Conservation (phyloP, 2,113 vertebrate species). For the Chrysemys picta region DNA sequence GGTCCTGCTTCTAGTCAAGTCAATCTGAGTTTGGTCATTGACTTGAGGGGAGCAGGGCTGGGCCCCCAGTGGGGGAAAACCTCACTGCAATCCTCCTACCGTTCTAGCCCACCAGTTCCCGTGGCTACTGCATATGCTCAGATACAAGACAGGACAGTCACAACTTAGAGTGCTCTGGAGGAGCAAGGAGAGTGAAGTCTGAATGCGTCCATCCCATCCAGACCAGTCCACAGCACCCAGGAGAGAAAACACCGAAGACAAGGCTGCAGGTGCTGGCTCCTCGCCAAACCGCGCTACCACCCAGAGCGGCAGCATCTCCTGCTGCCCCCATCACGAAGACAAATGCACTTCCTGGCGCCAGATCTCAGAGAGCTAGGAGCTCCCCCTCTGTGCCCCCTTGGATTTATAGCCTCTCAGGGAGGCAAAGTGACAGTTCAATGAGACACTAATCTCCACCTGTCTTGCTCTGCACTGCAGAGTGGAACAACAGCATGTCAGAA, state of each 20-base stretch:
- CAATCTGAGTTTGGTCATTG: background rate
- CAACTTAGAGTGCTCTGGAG: background rate
- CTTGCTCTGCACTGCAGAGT: background rate
- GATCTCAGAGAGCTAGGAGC: background rate
- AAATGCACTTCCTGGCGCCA: background rate
- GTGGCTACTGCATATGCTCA: background rate
- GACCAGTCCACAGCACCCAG: background rate
- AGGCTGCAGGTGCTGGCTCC: background rate
- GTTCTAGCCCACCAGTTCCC: background rate
- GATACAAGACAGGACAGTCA: background rate
- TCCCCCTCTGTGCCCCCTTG: background rate
- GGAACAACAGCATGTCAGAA: background rate
- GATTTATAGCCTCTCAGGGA: background rate
- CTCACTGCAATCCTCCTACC: background rate
- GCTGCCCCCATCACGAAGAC: background rate
- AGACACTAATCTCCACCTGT: background rate
- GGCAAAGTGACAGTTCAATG: background rate
- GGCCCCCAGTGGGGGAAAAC: background rate
- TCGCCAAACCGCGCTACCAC: background rate
- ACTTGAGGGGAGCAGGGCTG: background rate
- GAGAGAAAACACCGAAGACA: background rate
- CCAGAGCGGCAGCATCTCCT: background rate
- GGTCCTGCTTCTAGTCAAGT: background rate
- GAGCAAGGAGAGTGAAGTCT: background rate
- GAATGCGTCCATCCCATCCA: background rate